A percentile compares a stretch with the other conserved stretches of the same genome.
These are phyloP conservation scores for Centropristis striata DNA, from an alignment of 2,113 vertebrate species.

Conservation along the genomic window DNA sequence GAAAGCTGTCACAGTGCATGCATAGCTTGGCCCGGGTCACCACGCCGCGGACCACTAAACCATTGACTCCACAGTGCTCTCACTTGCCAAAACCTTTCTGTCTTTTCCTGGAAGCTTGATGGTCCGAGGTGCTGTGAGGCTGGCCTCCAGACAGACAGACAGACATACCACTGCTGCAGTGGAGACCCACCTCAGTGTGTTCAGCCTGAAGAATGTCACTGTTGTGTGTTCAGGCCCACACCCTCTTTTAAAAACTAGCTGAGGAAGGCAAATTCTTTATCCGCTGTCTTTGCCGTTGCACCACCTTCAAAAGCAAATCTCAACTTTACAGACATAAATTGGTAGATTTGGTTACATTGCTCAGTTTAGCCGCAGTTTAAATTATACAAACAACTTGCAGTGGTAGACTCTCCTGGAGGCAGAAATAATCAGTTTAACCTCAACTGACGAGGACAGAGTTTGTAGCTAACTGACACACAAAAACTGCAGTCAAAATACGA, in stretches of 20 bases:
- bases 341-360: neutral
- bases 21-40: conserved; percentile 69
- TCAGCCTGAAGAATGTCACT: conserved; percentile 26
- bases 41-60: conserved; percentile 65
- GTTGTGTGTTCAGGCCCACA: neutral
- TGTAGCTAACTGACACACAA: neutral
- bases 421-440: conserved; percentile 10
- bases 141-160: conserved; percentile 53
- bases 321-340: conserved; percentile 37
- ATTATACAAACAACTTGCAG: conserved; percentile 24
- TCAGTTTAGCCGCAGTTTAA: conserved; percentile 36
- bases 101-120: conserved; percentile 68
- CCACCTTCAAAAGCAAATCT: conserved; percentile 10
- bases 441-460: neutral
- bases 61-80: conserved; percentile 52
- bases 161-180: conserved; percentile 46
- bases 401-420: conserved; percentile 25
- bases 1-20: conserved; percentile 62
- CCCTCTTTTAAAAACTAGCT: conserved; percentile 1
- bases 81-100: conserved; percentile 55
- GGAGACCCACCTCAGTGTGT: conserved; percentile 41
- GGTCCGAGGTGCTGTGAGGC: conserved; percentile 38
- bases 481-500: conserved; percentile 6
- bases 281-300: conserved; percentile 5
- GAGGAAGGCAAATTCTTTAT: neutral